Evolutionary conservation across 1,140 invertebrate genomes (phyloP).

Genomic region (Trypoxylus dichotomus): DNA sequence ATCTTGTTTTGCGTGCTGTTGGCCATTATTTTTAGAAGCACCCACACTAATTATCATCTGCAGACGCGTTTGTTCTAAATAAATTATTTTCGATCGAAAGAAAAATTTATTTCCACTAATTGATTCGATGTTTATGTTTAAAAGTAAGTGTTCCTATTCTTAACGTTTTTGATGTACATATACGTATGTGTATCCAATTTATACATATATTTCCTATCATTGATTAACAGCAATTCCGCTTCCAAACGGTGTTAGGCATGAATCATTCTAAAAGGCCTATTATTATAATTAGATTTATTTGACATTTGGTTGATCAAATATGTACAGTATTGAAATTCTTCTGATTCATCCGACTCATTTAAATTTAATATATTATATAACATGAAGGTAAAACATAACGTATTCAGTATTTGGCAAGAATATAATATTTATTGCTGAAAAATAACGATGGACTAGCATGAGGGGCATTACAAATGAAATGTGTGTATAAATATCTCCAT

Average conservation of each 20-base stretch:
- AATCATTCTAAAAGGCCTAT: background rate
- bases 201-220: background rate
- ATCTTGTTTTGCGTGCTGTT: background rate
- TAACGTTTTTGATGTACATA: background rate
- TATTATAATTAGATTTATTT: background rate
- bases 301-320: background rate
- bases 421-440: background rate
- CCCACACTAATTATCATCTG: background rate
- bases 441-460: too few species aligned
- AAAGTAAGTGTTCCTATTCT: background rate
- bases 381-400: background rate
- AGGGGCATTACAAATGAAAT: too few species aligned
- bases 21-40: background rate
- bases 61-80: background rate
- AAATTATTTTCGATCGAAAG: background rate
- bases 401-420: background rate
- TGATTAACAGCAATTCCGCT: too few species aligned
- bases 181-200: background rate
- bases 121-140: background rate
- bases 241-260: background rate
- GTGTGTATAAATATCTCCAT: too few species aligned
- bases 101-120: background rate
- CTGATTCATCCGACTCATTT: background rate
- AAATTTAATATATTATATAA: background rate
- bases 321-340: background rate